Conservation (phyloP, 1,140 invertebrate genomes). For the Drosophila auraria region DNA sequence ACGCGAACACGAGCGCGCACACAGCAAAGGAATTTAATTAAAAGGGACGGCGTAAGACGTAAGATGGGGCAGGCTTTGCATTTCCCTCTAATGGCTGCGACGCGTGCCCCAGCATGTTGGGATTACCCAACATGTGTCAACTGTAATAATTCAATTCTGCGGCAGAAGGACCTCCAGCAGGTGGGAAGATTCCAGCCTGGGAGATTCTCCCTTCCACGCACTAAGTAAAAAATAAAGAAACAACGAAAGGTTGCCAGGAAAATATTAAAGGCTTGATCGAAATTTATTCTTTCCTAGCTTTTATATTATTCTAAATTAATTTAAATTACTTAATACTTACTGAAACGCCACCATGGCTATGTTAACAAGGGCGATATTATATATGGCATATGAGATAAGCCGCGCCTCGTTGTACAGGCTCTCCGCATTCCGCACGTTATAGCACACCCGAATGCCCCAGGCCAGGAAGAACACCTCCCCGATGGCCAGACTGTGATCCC, state of each 20-base stretch:
- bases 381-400: constrained; percentile 96
- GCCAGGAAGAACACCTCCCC: constrained; percentile 95
- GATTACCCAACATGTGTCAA: constrained; percentile 62
- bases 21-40: constrained; percentile 80
- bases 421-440: constrained; percentile 95
- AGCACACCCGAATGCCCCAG: constrained; percentile 96
- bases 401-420: constrained; percentile 96
- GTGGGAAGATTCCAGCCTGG: background rate
- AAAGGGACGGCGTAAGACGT: constrained; percentile 42
- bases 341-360: constrained; percentile 95
- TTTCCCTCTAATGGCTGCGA: constrained; percentile 45
- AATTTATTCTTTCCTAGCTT: background rate
- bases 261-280: background rate
- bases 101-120: constrained; percentile 37
- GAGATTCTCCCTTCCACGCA: background rate
- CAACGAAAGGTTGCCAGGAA: background rate
- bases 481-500: constrained; percentile 95
- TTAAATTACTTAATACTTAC: constrained; percentile 88
- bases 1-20: constrained; percentile 60
- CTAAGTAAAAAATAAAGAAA: too few relatives aligned
- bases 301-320: background rate
- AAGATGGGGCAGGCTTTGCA: constrained; percentile 33
- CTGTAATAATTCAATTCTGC: constrained; percentile 59
- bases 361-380: constrained; percentile 96
- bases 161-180: constrained; percentile 18